Base-by-base conservation (phyloP, 2,797 vertebrate species). In the Neosilurus mollespiculum region DNA sequence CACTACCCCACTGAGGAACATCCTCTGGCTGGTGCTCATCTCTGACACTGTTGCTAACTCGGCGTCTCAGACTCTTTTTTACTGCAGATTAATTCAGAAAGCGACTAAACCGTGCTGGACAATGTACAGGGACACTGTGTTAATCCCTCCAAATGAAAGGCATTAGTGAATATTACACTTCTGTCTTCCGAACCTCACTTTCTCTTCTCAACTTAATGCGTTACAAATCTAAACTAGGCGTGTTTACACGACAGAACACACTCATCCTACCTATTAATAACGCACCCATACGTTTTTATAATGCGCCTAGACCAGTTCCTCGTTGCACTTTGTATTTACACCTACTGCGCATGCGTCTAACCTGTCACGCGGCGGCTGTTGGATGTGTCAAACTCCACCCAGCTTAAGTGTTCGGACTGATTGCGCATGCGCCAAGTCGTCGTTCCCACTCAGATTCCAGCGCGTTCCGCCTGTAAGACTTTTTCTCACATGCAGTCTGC, bases 1-100 rank as follows among this genome's bases (percentile, higher is more conserved):
- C 53, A 99, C 97, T 1, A 98, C 97, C 5, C 97, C 97, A 81
- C 96, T 94, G 62, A 98, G 94, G 88, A 99, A 99, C 91, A 93
- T 2, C 89, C 26, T 85, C 43, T 53, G 49, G 30, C 54, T 51
- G 7, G 71, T 30, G 85, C 6, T 81, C 6, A 84, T 51, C 16
- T 85, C 87, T 26, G 89, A 88, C 93, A 94, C 93, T 18, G 56
- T 22, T 59, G 30, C 56, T 59, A 22, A n/a, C 72, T 54, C 82
- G 73, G 14, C 7, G 26, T 58, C 79, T 24, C 2, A 5, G 22
- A 37, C 22, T 3, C 24, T 77, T 26, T 78, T 16, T 64, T 1
- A 65, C n/a, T 53, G 77, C 61, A 79, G 61, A 53, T 53, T 64
- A 78, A 78, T 64, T 51, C 2, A 26, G 10, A 34, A 20, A 78